Percentiles rank a stretch among this genome's conserved stretches.
These are phyloP conservation scores for Nasonia vitripennis DNA, from an alignment of 1,140 invertebrate genomes.

Conservation along the genomic window DNA sequence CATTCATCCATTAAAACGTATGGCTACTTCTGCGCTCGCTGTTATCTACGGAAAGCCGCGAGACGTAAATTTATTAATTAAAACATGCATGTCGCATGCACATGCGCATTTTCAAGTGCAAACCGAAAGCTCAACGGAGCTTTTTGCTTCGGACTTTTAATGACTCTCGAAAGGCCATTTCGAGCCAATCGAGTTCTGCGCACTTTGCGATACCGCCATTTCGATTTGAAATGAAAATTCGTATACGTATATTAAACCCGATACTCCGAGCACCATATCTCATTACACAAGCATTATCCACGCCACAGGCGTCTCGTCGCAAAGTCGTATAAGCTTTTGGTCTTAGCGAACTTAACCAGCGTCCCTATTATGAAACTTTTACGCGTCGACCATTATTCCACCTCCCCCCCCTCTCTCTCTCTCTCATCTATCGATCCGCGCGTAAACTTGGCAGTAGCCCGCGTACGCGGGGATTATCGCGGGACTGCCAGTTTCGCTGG, in stretches of 20 bases:
- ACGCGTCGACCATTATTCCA: background rate
- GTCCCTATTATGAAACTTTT: constrained; percentile 22
- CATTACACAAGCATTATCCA: background rate
- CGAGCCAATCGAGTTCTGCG: background rate
- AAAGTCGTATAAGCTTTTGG: background rate
- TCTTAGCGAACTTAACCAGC: background rate
- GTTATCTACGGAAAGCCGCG: no score
- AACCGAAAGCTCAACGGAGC: no score
- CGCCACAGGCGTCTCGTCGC: background rate
- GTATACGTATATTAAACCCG: background rate
- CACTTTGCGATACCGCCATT: background rate
- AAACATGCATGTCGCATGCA: no score
- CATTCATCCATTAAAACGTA: no score
- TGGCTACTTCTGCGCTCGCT: no score
- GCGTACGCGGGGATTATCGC: no score
- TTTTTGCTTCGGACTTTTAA: no score
- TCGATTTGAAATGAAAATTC: background rate
- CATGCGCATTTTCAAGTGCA: no score
- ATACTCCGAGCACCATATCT: background rate
- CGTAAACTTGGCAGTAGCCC: no score
- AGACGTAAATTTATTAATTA: no score
- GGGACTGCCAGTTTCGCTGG: no score
- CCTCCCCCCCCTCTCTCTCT: background rate
- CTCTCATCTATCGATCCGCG: constrained; percentile 2
- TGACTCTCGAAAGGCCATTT: background rate